Conservation (phyloP, 2,113 vertebrate species). For the Chinchilla lanigera region DNA sequence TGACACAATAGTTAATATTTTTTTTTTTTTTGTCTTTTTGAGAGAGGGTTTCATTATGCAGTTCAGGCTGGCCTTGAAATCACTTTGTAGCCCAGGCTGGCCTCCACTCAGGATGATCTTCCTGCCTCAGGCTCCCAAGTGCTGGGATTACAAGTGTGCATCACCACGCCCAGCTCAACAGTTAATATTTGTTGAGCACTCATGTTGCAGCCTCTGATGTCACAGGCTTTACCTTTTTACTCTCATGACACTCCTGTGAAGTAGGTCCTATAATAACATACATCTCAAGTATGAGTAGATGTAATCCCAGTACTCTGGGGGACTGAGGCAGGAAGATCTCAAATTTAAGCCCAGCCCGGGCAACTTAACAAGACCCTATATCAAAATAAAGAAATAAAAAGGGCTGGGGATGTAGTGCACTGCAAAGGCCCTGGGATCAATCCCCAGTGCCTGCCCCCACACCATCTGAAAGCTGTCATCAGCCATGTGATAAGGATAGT, state of each 20-base stretch:
- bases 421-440: too few species aligned
- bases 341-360: not conserved
- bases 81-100: too few species aligned
- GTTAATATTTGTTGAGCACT: not conserved
- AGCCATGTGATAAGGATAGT: not conserved
- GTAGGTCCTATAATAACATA: not conserved
- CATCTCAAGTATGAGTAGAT: too few species aligned
- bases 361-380: not conserved
- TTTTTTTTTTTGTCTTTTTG: too few species aligned
- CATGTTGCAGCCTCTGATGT: not conserved
- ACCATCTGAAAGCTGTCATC: not conserved
- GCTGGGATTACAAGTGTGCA: too few species aligned
- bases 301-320: not conserved
- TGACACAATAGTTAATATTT: not conserved
- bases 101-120: too few species aligned
- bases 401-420: too few species aligned
- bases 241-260: not conserved
- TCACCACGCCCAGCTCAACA: not conserved
- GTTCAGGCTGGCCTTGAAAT: too few species aligned
- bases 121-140: too few species aligned
- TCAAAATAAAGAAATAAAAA: too few species aligned
- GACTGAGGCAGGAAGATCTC: not conserved
- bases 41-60: too few species aligned
- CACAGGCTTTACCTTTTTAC: not conserved
- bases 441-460: too few species aligned